These are phyloP conservation scores for Callochromis pleurospilus DNA, from an alignment of 2,113 vertebrate genomes.

Conservation along the genomic window DNA sequence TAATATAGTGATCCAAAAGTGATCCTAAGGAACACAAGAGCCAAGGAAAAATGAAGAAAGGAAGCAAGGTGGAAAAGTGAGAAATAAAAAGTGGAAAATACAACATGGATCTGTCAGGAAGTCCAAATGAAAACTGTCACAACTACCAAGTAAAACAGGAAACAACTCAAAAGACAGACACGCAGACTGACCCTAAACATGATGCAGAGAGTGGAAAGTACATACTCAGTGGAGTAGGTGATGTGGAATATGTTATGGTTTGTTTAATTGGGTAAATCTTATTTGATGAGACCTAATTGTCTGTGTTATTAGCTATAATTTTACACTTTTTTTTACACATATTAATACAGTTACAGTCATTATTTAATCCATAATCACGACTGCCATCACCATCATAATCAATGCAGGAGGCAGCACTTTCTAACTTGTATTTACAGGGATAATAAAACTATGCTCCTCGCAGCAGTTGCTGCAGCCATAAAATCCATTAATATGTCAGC, in stretches of 20 bases:
- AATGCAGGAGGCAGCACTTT: background rate
- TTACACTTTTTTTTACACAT: background rate
- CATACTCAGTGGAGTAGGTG: background rate
- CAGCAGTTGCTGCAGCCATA: background rate
- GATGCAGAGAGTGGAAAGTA: background rate
- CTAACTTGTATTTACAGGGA: background rate
- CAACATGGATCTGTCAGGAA: background rate
- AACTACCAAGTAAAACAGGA: background rate
- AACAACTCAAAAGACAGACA: background rate
- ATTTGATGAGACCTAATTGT: background rate
- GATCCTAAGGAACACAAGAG: background rate
- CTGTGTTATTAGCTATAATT: background rate
- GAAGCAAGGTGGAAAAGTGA: background rate
- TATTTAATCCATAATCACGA: background rate
- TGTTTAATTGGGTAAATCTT: background rate
- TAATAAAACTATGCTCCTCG: background rate
- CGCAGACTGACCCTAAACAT: background rate
- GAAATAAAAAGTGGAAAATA: background rate
- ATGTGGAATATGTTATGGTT: background rate
- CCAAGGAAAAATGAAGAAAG: background rate
- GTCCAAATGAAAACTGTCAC: background rate
- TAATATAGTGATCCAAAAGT: background rate
- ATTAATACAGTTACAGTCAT: background rate
- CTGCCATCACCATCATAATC: background rate
- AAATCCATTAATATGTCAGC: background rate